Evolutionary conservation across 2,113 vertebrate species (phyloP).

Genomic region (Lycaon pictus): DNA sequence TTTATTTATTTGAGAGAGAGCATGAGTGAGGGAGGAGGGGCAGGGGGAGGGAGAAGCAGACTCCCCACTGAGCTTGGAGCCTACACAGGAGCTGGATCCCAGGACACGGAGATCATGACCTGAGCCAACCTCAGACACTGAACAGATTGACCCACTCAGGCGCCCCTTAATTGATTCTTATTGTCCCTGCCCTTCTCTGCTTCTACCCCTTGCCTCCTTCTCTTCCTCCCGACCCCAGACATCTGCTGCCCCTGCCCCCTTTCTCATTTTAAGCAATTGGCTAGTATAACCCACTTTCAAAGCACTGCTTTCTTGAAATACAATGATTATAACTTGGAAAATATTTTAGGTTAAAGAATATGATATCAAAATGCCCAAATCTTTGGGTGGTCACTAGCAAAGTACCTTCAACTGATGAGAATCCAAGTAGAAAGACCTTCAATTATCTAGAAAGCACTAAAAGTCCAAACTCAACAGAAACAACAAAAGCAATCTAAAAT

Average conservation of each 20-base stretch:
- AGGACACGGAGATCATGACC: neutral
- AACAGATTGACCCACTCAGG: neutral
- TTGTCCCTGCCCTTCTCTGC: neutral
- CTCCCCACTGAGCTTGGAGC: neutral
- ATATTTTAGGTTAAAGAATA: neutral
- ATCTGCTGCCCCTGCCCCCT: neutral
- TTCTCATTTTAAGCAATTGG: neutral
- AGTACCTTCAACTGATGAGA: neutral
- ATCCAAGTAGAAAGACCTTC: neutral
- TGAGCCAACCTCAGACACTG: neutral
- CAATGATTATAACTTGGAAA: neutral
- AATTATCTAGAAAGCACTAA: neutral
- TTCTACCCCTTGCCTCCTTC: neutral
- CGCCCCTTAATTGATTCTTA: too few relatives aligned
- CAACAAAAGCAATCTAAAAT: constrained; percentile 12
- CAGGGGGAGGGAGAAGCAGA: neutral
- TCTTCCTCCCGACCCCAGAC: too few relatives aligned
- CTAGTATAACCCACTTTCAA: neutral
- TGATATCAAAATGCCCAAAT: neutral
- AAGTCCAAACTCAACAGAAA: neutral
- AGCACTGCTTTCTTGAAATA: constrained; percentile 6
- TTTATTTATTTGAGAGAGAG: neutral
- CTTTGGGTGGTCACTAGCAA: neutral
- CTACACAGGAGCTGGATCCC: neutral
- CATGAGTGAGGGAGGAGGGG: neutral